Evolutionary conservation across 1,140 invertebrate species (phyloP), one percentile per base, ranked within the genome.

Genomic region (Neomicropteryx cornuta): DNA sequence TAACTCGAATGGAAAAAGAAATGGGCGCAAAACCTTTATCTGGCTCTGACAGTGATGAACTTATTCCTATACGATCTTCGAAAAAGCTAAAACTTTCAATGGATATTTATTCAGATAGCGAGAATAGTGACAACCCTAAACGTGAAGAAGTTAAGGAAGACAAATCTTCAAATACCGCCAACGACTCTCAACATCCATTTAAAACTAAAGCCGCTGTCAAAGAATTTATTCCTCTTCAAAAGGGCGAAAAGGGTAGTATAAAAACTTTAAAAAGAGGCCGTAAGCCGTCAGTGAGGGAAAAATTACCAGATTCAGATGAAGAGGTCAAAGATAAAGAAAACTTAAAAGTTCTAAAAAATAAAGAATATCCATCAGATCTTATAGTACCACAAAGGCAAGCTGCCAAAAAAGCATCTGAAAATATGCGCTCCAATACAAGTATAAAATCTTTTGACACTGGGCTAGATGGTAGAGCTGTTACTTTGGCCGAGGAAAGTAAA

Each of bases 321-420:
- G 55, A 65, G 49, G 49, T 54, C 33, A 59, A 62, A 55, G 46
- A 71, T 43, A 79, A 76, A 50, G 72, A 74, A 48, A 73, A 71
- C 45, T 56, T 71, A 23, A 73, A 73, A 46, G 54, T 60, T 21
- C 50, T 62, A 28, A 76, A 76, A 46, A 70, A 69, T 43, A 79
- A 78, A 51, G 77, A 79, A 46, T 70, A 75, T 39, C 77, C 85
- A 16, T 80, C 85, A 23, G 76, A 87, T 50, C 64, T 90, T 21
- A 88, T 91, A 48, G 87, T 92, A n/a, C 88, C 87, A 1, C 88
- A 92, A 56, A 68, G 88, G 35, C 83, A 90, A 60, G 87, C 88
- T 16, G 87, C 88, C 13, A 91, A 90, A 52, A 90, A 91, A 56
- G 87, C 87, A 2, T 84, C 84, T 2, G 88, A 90, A 60, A 89